These are phyloP conservation scores for Amblyjoppa proteus DNA, from an alignment of 2,888 invertebrate genomes.

Conservation along the genomic window DNA sequence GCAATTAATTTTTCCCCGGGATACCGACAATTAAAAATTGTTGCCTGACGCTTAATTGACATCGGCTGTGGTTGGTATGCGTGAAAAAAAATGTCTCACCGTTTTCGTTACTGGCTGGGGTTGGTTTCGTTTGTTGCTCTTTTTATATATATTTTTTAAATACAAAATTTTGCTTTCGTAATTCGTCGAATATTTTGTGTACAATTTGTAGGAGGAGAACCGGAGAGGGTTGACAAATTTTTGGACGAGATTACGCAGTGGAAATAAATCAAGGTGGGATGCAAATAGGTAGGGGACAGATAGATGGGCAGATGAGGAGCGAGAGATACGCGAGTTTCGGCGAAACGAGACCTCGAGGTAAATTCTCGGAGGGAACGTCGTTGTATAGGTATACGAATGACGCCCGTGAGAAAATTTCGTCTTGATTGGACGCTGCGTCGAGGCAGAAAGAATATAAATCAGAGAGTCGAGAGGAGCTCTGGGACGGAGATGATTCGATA, in stretches of 20 bases:
- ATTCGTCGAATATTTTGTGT: not conserved
- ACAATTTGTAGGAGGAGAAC: not conserved
- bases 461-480: constrained; percentile 11
- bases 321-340: not conserved
- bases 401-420: constrained; percentile 6
- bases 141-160: not conserved
- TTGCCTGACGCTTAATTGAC: no score
- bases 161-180: not conserved
- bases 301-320: not conserved
- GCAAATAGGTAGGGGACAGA: not conserved
- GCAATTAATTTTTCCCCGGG: not conserved
- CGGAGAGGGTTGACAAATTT: not conserved
- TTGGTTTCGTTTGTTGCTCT: not conserved
- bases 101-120: no score
- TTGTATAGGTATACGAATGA: constrained; percentile 2
- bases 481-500: constrained; percentile 6
- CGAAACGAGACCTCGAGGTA: constrained; percentile 1
- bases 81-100: no score
- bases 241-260: not conserved
- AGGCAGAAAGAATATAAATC: constrained; percentile 41
- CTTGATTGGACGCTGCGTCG: constrained; percentile 30
- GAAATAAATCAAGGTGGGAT: not conserved
- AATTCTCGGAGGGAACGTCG: constrained; percentile 12
- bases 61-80: no score
- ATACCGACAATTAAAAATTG: no score